Evolutionary conservation across 2,888 invertebrate genomes (phyloP).

Genomic region (Adelognathus sp.): DNA sequence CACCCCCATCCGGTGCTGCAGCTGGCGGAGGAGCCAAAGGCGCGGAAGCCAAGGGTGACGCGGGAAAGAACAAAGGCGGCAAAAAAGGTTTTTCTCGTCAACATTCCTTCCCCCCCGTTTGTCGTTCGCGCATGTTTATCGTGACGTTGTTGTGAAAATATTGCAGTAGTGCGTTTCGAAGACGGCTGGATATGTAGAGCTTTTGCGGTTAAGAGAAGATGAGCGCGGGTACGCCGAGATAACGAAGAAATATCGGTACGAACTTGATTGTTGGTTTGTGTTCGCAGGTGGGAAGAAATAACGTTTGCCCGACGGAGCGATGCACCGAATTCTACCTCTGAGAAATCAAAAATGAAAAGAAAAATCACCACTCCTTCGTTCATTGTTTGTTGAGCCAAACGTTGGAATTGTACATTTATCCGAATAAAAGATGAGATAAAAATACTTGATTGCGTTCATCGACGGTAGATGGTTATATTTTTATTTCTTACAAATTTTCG

Average conservation of each 20-base stretch:
- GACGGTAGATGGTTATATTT: background rate
- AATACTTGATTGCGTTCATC: background rate
- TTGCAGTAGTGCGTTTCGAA: constrained; percentile 62
- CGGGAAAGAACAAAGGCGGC: constrained; percentile 65
- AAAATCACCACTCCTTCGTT: constrained; percentile 12
- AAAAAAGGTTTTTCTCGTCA: constrained; percentile 62
- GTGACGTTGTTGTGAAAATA: constrained; percentile 21
- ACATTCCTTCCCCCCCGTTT: too few species aligned
- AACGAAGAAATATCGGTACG: background rate
- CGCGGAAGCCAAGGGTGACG: constrained; percentile 58
- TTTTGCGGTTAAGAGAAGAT: constrained; percentile 57
- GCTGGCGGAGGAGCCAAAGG: constrained; percentile 55
- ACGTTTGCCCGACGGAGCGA: constrained; percentile 38
- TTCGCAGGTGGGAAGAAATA: constrained; percentile 64
- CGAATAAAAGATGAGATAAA: constrained; percentile 39
- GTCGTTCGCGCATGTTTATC: background rate
- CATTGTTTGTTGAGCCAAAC: constrained; percentile 25
- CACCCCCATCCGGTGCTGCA: constrained; percentile 42
- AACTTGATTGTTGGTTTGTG: background rate
- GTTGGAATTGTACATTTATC: constrained; percentile 36
- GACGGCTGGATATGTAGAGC: constrained; percentile 61
- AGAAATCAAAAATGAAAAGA: background rate
- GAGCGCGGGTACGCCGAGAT: background rate
- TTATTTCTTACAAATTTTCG: constrained; percentile 8
- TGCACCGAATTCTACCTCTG: constrained; percentile 48